Evolutionary conservation across 2,797 vertebrate genomes (phyloP), one percentile per base, ranked within the genome.

Genomic region (Macropus fuliginosus): DNA sequence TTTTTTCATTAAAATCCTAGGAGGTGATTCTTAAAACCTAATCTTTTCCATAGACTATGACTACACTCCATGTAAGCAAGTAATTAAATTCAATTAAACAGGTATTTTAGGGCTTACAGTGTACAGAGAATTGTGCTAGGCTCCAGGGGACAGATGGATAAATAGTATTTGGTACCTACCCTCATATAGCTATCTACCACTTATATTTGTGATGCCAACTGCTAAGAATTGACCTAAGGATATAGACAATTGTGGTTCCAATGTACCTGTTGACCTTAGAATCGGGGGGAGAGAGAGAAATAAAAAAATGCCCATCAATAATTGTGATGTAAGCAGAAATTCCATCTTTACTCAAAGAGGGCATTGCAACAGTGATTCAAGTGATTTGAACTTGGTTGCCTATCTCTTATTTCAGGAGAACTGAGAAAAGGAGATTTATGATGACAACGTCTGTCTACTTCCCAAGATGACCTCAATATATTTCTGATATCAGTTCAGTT

Each of bases 301-400:
- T 96, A 66, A 57, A 34, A 57, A 94, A 94, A 55, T 11, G n/a
- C 40, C 8, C 1, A 16, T 92, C 95, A 54, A 21, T 91, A 91
- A 74, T 92, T 95, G 56, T 74, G 56, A 93, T 92, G 31, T 92
- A 91, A 92, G 74, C 0, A 34, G 92, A 92, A 50, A 56, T 96
- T 96, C 93, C 52, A 40, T 91, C 66, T 91, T 55, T 6, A 91
- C 57, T 56, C 24, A 87, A 81, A 92, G 93, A 92, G 90, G 74
- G 92, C 62, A 92, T 74, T 74, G 96, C 54, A 27, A 94, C 59
- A 95, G 59, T 91, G 95, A 97, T 74, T 94, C 56, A 52, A 54
- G 56, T 92, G 62, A 87, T 90, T 74, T 92, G 91, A 95, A 91
- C 91, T 14, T 74, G 24, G 2, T 18, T 59, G 55, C 29, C 89